These are phyloP conservation scores for Nyctalus aviator DNA, from an alignment of 2,797 vertebrate genomes.

Conservation along the genomic window DNA sequence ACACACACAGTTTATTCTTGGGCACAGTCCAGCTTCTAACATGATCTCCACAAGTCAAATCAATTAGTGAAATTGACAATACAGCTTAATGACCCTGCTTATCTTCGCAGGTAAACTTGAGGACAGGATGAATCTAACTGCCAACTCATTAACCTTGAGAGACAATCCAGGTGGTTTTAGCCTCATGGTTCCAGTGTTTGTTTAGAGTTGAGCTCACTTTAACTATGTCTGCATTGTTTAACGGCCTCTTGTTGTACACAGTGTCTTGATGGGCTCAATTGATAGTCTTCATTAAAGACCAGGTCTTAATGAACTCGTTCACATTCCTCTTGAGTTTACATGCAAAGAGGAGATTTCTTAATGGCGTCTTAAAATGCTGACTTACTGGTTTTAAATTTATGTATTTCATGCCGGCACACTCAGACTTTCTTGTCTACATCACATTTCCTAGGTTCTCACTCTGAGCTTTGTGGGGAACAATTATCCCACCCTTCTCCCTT, in stretches of 20 bases:
- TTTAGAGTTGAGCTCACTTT: conserved; percentile 70
- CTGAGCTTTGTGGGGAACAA: conserved; percentile 70
- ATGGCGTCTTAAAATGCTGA: conserved; percentile 75
- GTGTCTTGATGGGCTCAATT: conserved; percentile 78
- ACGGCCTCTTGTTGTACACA: conserved; percentile 78
- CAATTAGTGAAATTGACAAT: conserved; percentile 82
- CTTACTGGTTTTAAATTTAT: conserved; percentile 48
- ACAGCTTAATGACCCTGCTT: conserved; percentile 82
- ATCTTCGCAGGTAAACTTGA: conserved; percentile 84
- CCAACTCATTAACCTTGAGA: conserved; percentile 85
- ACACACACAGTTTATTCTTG: conserved; percentile 66
- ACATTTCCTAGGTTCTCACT: conserved; percentile 60
- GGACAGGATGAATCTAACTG: conserved; percentile 83
- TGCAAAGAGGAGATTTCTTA: conserved; percentile 75
- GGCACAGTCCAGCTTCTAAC: conserved; percentile 62
- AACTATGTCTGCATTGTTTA: conserved; percentile 69
- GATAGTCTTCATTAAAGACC: conserved; percentile 83
- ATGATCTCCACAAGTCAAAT: conserved; percentile 75
- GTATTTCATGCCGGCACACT: conserved; percentile 28
- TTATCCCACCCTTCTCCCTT: conserved; percentile 68
- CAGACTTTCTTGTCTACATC: conserved; percentile 31
- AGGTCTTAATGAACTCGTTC: conserved; percentile 72
- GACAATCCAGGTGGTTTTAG: conserved; percentile 83
- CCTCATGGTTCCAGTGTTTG: conserved; percentile 74
- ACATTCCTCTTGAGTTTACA: conserved; percentile 76